phyloP scores from a whole-genome alignment of 2,888 invertebrate species.

The Caenorhabditis virilis region DNA sequence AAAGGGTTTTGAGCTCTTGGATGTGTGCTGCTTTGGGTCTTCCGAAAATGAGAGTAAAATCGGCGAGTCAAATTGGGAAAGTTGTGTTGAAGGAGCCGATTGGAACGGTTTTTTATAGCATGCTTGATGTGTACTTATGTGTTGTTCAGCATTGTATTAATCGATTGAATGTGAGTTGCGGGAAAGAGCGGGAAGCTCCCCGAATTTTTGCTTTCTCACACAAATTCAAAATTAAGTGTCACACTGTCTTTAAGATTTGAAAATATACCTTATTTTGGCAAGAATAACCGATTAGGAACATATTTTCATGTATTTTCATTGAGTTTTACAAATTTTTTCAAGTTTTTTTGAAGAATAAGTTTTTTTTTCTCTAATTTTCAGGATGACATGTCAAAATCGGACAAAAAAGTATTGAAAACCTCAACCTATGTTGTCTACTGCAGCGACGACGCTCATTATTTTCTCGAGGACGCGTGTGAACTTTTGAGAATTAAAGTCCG shows the following conservation, averaged over 20 bases:
- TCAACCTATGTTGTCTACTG: constrained; percentile 34
- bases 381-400: too few species aligned
- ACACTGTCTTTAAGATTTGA: too few species aligned
- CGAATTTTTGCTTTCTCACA: too few species aligned
- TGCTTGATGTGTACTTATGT: constrained; percentile 14
- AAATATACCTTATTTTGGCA: too few species aligned
- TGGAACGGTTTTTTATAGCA: constrained; percentile 20
- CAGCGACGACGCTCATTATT: constrained; percentile 19
- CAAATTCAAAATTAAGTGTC: too few species aligned
- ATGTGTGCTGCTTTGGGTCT: constrained; percentile 13
- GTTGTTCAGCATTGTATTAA: constrained; percentile 3
- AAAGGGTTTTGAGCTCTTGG: constrained; percentile 19
- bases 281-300: too few species aligned
- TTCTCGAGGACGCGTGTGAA: constrained; percentile 24
- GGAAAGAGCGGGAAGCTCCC: too few species aligned
- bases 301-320: too few species aligned
- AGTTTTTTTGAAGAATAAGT: too few species aligned
- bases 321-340: too few species aligned
- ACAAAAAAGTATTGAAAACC: too few species aligned
- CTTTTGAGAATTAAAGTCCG: constrained; percentile 17
- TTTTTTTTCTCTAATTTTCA: too few species aligned
- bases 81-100: constrained; percentile 11
- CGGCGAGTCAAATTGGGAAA: background rate
- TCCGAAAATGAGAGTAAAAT: background rate
- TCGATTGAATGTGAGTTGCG: background rate